Conservation (phyloP, 2,797 vertebrate genomes). For the Synanceia verrucosa region DNA sequence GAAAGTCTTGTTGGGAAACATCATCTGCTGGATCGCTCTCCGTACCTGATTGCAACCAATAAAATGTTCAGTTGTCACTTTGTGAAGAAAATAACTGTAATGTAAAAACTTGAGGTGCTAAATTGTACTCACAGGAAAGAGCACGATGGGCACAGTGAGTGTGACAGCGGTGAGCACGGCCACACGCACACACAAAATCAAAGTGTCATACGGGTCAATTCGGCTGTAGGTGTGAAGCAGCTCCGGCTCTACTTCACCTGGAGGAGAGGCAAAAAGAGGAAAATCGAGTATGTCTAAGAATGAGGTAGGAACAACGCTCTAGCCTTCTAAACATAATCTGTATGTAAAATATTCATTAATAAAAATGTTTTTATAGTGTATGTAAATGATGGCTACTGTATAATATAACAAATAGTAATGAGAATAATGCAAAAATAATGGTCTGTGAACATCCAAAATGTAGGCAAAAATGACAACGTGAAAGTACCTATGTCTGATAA, state of each 20-base stretch:
- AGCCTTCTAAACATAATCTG: background rate
- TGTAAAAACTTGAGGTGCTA: background rate
- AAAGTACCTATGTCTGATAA: background rate
- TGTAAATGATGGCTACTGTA: background rate
- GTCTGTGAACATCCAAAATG: background rate
- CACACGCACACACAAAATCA: slow-evolving; percentile 94
- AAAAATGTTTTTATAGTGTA: background rate
- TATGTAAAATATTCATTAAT: background rate
- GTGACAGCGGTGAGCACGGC: slow-evolving; percentile 96
- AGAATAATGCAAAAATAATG: background rate
- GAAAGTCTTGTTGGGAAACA: slow-evolving; percentile 94
- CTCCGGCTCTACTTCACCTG: slow-evolving; percentile 93
- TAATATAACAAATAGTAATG: background rate
- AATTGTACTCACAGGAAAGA: slow-evolving; percentile 90
- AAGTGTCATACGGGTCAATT: slow-evolving; percentile 90
- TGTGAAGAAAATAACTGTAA: background rate
- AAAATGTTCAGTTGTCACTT: background rate
- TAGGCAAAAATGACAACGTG: background rate
- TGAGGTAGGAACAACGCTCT: background rate
- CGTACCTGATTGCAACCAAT: slow-evolving; percentile 84
- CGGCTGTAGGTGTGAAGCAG: slow-evolving; percentile 95
- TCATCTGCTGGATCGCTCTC: slow-evolving; percentile 95
- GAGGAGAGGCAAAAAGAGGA: slow-evolving; percentile 20
- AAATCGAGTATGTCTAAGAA: slow-evolving; percentile 9
- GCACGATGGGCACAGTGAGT: slow-evolving; percentile 95